Evolutionary conservation across 2,888 invertebrate species (phyloP).

Genomic region (Orgyia antiqua): DNA sequence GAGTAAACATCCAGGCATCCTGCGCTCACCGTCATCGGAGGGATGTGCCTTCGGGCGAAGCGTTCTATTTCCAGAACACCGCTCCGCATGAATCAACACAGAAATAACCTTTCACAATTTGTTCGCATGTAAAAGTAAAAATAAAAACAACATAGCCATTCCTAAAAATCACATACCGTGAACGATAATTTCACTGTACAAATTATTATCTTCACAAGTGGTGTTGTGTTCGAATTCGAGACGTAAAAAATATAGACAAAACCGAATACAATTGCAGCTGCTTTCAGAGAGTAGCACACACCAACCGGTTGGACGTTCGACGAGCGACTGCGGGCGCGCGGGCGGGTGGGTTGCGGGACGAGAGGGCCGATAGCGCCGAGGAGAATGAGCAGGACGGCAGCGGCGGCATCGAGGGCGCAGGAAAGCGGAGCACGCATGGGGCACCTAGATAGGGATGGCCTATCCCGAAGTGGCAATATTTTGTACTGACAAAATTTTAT

Average conservation of each 20-base stretch:
- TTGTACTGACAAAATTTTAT: too few species aligned
- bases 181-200: conserved; percentile 70
- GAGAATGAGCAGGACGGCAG: conserved; percentile 38
- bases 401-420: conserved; percentile 35
- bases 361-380: conserved; percentile 33
- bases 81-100: conserved; percentile 77
- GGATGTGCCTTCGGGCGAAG: conserved; percentile 66
- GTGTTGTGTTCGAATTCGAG: conserved; percentile 49
- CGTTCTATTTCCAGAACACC: conserved; percentile 74
- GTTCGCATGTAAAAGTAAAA: conserved; percentile 62
- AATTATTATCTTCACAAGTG: conserved; percentile 53
- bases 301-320: conserved; percentile 56
- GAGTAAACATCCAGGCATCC: conserved; percentile 50
- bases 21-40: conserved; percentile 47
- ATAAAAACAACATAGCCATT: conserved; percentile 50
- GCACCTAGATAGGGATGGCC: conserved; percentile 36
- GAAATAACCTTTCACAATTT: conserved; percentile 75
- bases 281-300: conserved; percentile 52
- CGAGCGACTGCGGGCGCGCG: conserved; percentile 56
- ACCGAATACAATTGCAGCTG: conserved; percentile 52
- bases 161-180: conserved; percentile 70
- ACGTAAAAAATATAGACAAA: conserved; percentile 61
- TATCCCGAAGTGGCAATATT: conserved; percentile 11
- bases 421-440: conserved; percentile 23
- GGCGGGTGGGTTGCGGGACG: conserved; percentile 19